These are phyloP conservation scores for Lissocephala sabroskyi DNA, from an alignment of 2,888 invertebrate genomes.

Conservation along the genomic window DNA sequence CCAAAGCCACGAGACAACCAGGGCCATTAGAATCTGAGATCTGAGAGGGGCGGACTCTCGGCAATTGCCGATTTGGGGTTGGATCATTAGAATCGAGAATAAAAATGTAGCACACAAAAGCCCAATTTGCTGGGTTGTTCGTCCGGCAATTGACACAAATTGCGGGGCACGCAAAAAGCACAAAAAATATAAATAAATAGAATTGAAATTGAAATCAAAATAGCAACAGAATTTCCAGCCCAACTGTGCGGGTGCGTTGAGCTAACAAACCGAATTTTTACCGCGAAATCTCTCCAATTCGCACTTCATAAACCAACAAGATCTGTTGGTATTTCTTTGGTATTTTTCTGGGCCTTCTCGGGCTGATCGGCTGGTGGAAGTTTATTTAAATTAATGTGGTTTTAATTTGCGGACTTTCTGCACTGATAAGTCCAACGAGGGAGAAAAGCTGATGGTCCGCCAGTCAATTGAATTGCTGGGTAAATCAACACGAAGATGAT, in stretches of 20 bases:
- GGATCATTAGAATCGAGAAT: slow-evolving; percentile 41
- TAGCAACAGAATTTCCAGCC: too few relatives aligned
- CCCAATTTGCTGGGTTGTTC: slow-evolving; percentile 8
- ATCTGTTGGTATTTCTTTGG: too few relatives aligned
- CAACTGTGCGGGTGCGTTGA: too few relatives aligned
- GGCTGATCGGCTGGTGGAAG: slow-evolving; percentile 2
- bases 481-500: slow-evolving; percentile 2
- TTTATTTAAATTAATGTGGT: slow-evolving; percentile 31
- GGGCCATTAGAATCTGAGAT: too few relatives aligned
- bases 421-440: slow-evolving; percentile 36
- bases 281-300: slow-evolving; percentile 3
- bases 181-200: too few relatives aligned
- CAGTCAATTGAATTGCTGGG: slow-evolving; percentile 2
- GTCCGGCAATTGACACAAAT: slow-evolving; percentile 36
- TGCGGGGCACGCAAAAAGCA: slow-evolving; percentile 5
- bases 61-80: slow-evolving; percentile 33
- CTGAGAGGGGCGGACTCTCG: slow-evolving; percentile 4
- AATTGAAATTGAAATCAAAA: too few relatives aligned
- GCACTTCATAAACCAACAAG: background rate
- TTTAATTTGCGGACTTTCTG: slow-evolving; percentile 40
- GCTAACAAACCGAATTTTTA: too few relatives aligned
- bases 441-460: background rate
- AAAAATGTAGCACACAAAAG: too few relatives aligned
- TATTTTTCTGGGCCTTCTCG: background rate
- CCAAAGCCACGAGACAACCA: background rate